Evolutionary conservation across 2,797 vertebrate species (phyloP).

Genomic region (Sarcoramphus papa): DNA sequence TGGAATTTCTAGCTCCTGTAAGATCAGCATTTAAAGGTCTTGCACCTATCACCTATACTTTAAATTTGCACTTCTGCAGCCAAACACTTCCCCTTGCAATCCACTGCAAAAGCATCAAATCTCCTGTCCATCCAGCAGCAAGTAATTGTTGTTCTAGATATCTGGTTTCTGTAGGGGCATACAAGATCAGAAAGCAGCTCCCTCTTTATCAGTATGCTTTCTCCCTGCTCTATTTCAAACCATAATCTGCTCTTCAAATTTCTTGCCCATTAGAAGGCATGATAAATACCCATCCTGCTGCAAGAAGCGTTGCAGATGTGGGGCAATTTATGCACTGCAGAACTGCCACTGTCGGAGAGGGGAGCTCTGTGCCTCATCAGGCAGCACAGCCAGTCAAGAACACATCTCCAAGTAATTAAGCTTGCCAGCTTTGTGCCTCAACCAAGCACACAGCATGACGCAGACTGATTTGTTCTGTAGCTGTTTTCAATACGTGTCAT

Average conservation of each 20-base stretch:
- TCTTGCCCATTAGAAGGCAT: background rate
- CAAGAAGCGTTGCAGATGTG: fast-evolving
- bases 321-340: background rate
- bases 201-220: background rate
- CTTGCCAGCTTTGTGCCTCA: background rate
- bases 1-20: background rate
- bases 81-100: background rate
- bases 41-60: background rate
- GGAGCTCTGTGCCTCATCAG: background rate
- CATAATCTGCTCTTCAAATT: fast-evolving
- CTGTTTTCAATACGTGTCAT: fast-evolving
- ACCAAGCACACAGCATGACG: fast-evolving
- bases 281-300: background rate
- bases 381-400: background rate
- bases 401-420: background rate
- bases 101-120: too few species aligned
- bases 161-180: background rate
- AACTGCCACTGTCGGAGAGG: background rate
- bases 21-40: background rate
- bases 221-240: background rate
- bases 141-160: background rate
- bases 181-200: background rate
- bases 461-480: background rate
- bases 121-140: background rate
- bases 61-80: background rate